Evolutionary conservation across 2,797 vertebrate genomes (phyloP).

Genomic region (Novumbra hubbsi): DNA sequence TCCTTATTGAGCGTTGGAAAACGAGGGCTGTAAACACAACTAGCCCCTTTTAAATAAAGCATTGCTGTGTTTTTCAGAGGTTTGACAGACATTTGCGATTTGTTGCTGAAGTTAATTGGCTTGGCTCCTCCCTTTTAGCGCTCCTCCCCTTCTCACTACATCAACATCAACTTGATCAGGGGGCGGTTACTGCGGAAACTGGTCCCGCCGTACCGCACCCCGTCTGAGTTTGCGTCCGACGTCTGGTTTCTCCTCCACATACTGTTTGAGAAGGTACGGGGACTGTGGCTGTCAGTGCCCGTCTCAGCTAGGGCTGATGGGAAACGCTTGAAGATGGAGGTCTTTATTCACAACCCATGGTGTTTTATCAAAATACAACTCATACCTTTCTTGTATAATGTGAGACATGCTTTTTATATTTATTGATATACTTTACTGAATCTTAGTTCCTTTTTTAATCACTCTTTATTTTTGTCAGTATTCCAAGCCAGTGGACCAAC

Average conservation of each 20-base stretch:
- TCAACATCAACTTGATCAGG: neutral
- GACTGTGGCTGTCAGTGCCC: neutral
- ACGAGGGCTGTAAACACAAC: neutral
- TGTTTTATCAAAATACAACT: neutral
- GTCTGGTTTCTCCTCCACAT: neutral
- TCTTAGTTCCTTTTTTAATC: neutral
- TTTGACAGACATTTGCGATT: neutral
- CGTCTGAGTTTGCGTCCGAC: neutral
- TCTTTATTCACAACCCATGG: neutral
- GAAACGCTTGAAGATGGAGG: neutral
- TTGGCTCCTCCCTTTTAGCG: neutral
- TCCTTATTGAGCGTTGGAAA: too few relatives aligned
- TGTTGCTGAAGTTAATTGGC: neutral
- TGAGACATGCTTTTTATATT: neutral
- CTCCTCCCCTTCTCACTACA: neutral
- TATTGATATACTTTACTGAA: neutral
- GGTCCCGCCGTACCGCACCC: neutral
- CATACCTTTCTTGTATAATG: neutral
- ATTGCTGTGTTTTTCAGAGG: neutral
- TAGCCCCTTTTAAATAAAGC: neutral
- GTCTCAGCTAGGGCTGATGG: neutral
- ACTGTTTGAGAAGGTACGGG: neutral
- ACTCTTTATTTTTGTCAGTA: neutral
- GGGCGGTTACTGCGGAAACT: neutral
- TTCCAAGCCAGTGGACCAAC: neutral